Base-by-base conservation (phyloP, 2,113 vertebrate species). In the Leucopsar rothschildi region DNA sequence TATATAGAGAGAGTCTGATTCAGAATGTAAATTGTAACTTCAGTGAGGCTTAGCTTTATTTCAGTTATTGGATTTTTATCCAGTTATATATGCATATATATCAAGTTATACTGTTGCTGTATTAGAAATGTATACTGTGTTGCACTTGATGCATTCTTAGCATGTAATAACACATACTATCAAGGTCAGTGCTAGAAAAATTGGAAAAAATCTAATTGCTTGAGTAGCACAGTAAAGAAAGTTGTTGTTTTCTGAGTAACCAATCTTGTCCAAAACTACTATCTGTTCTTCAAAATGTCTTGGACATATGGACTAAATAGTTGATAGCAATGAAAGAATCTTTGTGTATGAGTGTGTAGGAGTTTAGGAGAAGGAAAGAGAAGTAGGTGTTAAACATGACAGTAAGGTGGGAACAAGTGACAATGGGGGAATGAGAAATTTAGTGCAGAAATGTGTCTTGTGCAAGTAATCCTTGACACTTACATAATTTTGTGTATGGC, bases 331-430 rank as follows among this genome's bases (percentile, higher is more conserved):
- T 89, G 65, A 65, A 78, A 68, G 52, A 65, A 35, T 92, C 57
- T 91, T 91, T 94, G 61, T 94, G 23, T 91, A 47, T 83, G 60
- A 86, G 22, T n/a, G 47, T 86, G 95, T 92, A 63, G 93, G 94
- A 87, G 93, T 85, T 71, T 33, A 82, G 39, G 40, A 93, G 88
- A 93, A 82, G 60, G 79, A 88, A 93, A 35, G 53, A 91, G 65
- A 81, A 89, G 91, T 83, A 94, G 92, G 72, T 92, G 94, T 92
- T 78, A 92, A 83, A 50, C 53, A 95, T 92, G 91, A 95, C 92
- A 92, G 86, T 80, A 61, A 88, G 76, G 76, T 96, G 92, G 76
- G 71, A 55, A 83, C 83, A 93, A 90, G 72, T 95, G 89, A 84
- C 91, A 92, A 76, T 91, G 65, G 55, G 42, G 66, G 70, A 90